Base-by-base conservation (phyloP, 2,113 vertebrate genomes). In the Clarias gariepinus region DNA sequence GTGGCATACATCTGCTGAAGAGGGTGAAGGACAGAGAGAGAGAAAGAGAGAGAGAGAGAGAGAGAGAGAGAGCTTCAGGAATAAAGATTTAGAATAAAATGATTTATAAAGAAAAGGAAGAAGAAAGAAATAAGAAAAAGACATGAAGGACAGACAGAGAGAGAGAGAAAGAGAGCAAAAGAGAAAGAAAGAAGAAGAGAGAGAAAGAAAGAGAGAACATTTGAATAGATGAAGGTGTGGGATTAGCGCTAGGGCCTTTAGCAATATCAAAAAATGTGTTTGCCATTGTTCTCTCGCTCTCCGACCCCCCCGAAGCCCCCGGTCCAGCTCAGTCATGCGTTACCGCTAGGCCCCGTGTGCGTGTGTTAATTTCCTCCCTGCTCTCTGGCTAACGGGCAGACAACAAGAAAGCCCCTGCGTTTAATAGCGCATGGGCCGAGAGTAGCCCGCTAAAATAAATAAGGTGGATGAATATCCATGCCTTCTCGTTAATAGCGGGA, bases 211-310 rank as follows among this genome's bases (percentile, higher is more conserved):
- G 83, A 83, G 90, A 55, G 76, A 84, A 90, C 89, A 92, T 94
- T 94, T 93, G 92, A 93, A 92, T 93, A 93, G 94, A 93, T 91
- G 80, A 93, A 93, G 93, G 91, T 93, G 92, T 93, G 93, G 95
- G 95, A 96, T 95, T 96, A 95, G 93, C 92, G 69, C 90, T 91
- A 89, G 91, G 91, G 94, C 94, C 94, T 94, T 94, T 93, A 93
- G 95, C 94, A 94, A 94, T 95, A 95, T 95, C 90, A 94, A 95
- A 95, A 95, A 95, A 94, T 95, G 91, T 95, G 94, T 95, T 94
- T 94, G 92, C 93, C 94, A 95, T 95, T 96, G 94, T 95, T 96
- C 94, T 95, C 81, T 16, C 60, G 36, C 84, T 79, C 68, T 90
- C 89, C 91, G 81, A 88, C 90, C 90, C 91, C 90, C 91, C 89